Evolutionary conservation across 2,888 invertebrate genomes (phyloP).

Genomic region (Pseudanteris insignis): DNA sequence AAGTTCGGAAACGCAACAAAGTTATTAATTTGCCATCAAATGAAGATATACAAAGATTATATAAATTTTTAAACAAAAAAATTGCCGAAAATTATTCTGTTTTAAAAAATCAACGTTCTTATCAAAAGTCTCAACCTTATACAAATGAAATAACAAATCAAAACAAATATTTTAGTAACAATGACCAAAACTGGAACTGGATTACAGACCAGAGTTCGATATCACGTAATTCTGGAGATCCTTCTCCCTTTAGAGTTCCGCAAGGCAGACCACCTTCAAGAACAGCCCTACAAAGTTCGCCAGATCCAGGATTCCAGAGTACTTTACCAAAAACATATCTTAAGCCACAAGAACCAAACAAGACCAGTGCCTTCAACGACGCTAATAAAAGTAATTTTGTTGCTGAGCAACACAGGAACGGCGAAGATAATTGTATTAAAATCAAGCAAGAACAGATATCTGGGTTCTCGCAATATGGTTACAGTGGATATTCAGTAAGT

Average conservation of each 20-base stretch:
- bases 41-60: too few relatives aligned
- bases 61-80: too few relatives aligned
- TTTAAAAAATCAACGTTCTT: conserved; percentile 24
- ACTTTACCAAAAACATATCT: conserved; percentile 68
- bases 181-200: conserved; percentile 52
- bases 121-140: conserved; percentile 16
- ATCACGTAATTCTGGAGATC: conserved; percentile 59
- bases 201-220: conserved; percentile 34
- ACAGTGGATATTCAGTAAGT: conserved; percentile 69
- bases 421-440: conserved; percentile 56
- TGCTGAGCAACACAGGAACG: conserved; percentile 47
- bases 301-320: conserved; percentile 66
- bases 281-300: conserved; percentile 68
- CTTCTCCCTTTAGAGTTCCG: conserved; percentile 73
- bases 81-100: too few relatives aligned
- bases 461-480: conserved; percentile 65
- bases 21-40: too few relatives aligned
- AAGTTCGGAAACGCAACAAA: too few relatives aligned
- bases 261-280: conserved; percentile 74
- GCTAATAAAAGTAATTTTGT: conserved; percentile 40
- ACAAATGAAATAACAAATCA: conserved; percentile 27
- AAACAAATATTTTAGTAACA: conserved; percentile 34
- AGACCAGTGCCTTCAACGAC: conserved; percentile 60
- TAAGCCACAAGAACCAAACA: conserved; percentile 73
- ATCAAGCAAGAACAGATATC: conserved; percentile 58